Evolutionary conservation across 1,140 invertebrate species (phyloP), one percentile per base, ranked within the genome.

Genomic region (Aradophagus sp.): DNA sequence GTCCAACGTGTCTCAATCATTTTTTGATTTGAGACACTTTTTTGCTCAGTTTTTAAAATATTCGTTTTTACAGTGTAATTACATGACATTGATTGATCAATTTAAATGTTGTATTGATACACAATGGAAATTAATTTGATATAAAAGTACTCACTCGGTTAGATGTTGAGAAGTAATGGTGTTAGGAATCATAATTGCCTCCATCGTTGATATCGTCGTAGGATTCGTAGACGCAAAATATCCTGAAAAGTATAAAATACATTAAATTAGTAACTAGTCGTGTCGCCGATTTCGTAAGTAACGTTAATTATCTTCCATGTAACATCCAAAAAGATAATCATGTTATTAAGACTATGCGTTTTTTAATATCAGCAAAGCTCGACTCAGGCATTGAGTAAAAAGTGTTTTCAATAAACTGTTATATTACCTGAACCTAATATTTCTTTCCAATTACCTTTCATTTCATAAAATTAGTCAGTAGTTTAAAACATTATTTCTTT

Each of bases 351-450:
- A 82, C 78, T 80, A 78, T 82, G 77, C 79, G 79, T 81, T 84
- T 84, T 84, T 84, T 84, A 84, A 82, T 84, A 84, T 83, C 83
- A 82, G 77, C 80, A 77, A 81, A 73, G 74, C 77, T 83, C 80
- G 75, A 56, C 73, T 77, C 77, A 78, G 66, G 66, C 58, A 77
- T 75, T 74, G 78, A 73, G 73, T 73, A 77, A 65, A 76, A 83
- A 81, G 77, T 83, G 82, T 84, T 84, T 84, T 84, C 80, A 84
- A 84, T 84, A 84, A 84, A 84, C 80, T 84, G 82, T 83, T 84
- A 84, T 73, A 84, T 82, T 83, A 84, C 73, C 81, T 83, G 80
- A 84, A 74, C 19, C n/a, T n/a, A n/a, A n/a, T n/a, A n/a, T n/a
- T n/a, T n/a, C n/a, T n/a, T n/a, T n/a, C n/a, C n/a, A n/a, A n/a